phyloP scores from a whole-genome alignment of 1,140 invertebrate species.

The Chymomyza costata region DNA sequence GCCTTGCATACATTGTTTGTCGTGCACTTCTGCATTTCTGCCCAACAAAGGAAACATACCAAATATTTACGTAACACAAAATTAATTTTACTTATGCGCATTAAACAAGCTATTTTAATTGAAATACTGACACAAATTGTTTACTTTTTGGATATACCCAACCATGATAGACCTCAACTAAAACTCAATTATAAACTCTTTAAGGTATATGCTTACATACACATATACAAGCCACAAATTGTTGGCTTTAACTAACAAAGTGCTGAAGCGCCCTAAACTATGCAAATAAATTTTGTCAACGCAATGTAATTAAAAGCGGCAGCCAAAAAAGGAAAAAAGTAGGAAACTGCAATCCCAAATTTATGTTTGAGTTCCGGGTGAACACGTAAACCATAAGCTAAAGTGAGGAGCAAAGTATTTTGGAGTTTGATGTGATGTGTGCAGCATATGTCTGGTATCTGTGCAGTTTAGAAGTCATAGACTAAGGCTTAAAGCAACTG shows the following conservation, averaged over 20 bases:
- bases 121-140: no score
- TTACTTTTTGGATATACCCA: no score
- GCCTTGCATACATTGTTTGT: no score
- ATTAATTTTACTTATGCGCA: no score
- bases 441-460: neutral
- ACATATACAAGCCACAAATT: constrained; percentile 31
- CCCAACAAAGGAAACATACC: no score
- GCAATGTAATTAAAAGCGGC: constrained; percentile 45
- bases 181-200: constrained; percentile 41
- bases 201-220: no score
- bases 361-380: constrained; percentile 3
- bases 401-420: neutral
- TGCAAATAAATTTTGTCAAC: constrained; percentile 50
- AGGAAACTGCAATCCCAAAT: no score
- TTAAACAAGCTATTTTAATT: no score
- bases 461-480: constrained; percentile 20
- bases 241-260: constrained; percentile 25
- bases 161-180: constrained; percentile 2
- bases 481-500: constrained; percentile 3
- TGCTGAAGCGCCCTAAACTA: constrained; percentile 26
- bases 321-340: neutral
- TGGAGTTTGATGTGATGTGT: neutral
- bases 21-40: no score
- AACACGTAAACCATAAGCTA: no score
- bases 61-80: no score